Evolutionary conservation across 2,888 invertebrate species (phyloP), one percentile per base, ranked within the genome.

Genomic region (Pegoplata infirma): DNA sequence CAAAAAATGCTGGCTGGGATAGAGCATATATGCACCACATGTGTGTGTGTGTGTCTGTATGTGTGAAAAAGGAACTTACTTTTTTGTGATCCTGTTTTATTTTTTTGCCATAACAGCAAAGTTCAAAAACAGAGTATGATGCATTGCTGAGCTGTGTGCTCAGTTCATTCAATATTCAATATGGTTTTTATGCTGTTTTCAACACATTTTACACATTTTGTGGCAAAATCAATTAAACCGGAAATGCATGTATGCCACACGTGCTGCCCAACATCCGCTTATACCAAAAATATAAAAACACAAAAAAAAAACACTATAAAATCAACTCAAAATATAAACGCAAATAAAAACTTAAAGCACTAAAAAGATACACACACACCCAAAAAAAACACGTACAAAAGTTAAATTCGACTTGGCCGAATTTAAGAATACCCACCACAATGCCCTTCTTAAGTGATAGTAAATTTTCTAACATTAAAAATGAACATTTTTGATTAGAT

Each of bases 221-320:
- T 83, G 84, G 86, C 77, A 84, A 85, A 86, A 85, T 86, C 85
- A 86, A 86, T 86, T 86, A 85, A 86, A 83, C 82, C 85, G 85
- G 84, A 85, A 84, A 85, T 83, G 84, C 84, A 82, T 83, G 83
- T 82, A 77, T 80, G 82, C 77, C 80, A 73, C 72, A 84, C 84
- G 77, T 80, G 72, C 71, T 46, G 49, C 66, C 53, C 75, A 59
- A 78, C 71, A 73, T 81, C 77, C 81, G 80, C 12, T 81, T 53
- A 46, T 23, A 58, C 8, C 53, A 82, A 83, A 84, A 81, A 72
- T n/a, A 64, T 82, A 82, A 83, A 81, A 78, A 82, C 80, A 82
- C 84, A 82, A 84, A 82, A 81, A 55, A 32, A 47, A 55, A 53
- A 47, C 6, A 40, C 1, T n/a, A 5, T 19, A 53, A 59, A 59